Base-by-base conservation (phyloP, 2,888 invertebrate species). In the Taenaris catops region DNA sequence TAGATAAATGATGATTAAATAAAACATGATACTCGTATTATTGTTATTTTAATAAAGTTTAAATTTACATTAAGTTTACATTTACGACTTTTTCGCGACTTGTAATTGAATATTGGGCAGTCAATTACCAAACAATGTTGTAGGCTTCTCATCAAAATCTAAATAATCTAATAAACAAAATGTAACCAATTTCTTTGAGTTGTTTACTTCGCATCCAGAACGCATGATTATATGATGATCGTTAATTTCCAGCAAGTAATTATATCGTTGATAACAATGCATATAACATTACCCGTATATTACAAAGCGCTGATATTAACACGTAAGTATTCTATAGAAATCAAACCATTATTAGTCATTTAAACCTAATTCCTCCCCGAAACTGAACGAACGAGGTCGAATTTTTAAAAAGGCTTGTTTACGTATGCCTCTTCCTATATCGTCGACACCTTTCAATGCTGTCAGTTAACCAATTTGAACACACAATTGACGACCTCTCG, bases 401-500 rank as follows among this genome's bases (percentile, higher is more conserved):
- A 9, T 24, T 24, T 48, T 58, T 60, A 49, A 64, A 64, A 58
- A 60, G 48, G 34, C 24, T 44, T 49, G 27, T 49, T 49, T 43
- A 50, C 34, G 10, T 19, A 41, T 34, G 18, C 34, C 31, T 50
- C 59, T 62, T 63, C 58, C 59, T 61, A 38, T 33, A 49, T 48
- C 41, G 42, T 34, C 35, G 38, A 37, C 39, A 40, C 41, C 44
- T 53, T 49, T 65, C 63, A 68, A 69, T 67, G 59, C 49, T 62
- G 53, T 40, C 48, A 32, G 44, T 46, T 46, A 50, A 62, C 53
- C 53, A 56, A 58, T 58, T 61, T 52, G 46, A 58, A 50, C 12
- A 56, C 19, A 74, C 70, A 75, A 75, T 68, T 43, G 44, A 49
- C 51, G 74, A 71, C 76, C 74, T 79, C 58, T 60, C 44, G 12